Evolutionary conservation across 2,113 vertebrate genomes (phyloP).

Genomic region (Australoheros scitulus): DNA sequence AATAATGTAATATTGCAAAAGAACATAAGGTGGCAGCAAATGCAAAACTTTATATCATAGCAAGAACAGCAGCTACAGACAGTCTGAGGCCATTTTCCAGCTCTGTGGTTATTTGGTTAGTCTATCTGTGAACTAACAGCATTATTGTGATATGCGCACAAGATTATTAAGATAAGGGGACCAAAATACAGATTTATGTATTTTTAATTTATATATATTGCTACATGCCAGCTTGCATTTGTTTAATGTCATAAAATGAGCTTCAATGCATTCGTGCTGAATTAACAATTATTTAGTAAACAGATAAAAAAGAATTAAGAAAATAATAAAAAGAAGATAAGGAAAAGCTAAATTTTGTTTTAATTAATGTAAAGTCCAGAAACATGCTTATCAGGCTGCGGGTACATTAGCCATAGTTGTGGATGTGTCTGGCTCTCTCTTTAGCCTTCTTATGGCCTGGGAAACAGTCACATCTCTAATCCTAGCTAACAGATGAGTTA

Average conservation of each 20-base stretch:
- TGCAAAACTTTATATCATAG: background rate
- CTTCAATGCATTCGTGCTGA: background rate
- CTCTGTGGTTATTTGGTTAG: background rate
- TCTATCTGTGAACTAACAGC: background rate
- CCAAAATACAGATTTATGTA: background rate
- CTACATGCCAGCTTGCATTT: background rate
- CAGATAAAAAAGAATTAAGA: too few species aligned
- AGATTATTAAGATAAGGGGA: background rate
- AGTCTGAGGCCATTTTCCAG: background rate
- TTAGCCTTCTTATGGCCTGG: background rate
- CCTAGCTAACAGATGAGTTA: too few species aligned
- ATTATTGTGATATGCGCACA: background rate
- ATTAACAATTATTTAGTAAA: background rate
- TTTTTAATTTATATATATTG: background rate
- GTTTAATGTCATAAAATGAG: background rate
- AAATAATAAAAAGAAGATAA: background rate
- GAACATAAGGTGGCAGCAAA: constrained; percentile 32
- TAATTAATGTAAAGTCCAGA: too few species aligned
- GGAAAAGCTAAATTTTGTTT: background rate
- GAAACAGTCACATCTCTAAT: background rate
- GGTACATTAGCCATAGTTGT: background rate
- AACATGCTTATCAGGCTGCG: too few species aligned
- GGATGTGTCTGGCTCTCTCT: background rate
- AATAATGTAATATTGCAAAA: background rate
- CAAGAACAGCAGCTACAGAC: background rate